These are phyloP conservation scores for Nasonia vitripennis DNA, from an alignment of 1,140 invertebrate species.

Conservation along the genomic window DNA sequence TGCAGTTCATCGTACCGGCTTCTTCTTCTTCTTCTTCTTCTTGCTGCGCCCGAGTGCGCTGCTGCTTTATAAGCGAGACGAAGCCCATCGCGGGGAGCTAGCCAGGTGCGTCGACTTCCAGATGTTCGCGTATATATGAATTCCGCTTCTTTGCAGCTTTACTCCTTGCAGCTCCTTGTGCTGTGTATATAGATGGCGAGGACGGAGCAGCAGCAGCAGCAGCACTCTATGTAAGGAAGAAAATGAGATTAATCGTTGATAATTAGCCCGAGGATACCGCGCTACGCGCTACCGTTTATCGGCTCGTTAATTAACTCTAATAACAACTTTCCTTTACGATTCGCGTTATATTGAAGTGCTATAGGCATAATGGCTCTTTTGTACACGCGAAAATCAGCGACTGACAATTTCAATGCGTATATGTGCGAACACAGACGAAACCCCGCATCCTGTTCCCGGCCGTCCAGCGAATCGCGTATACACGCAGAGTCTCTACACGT, in stretches of 20 bases:
- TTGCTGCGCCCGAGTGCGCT: not conserved
- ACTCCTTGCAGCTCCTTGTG: not conserved
- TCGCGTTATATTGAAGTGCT: too few relatives aligned
- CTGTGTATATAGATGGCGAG: too few relatives aligned
- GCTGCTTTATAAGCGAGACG: not conserved
- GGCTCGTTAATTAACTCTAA: too few relatives aligned
- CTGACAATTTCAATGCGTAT: not conserved
- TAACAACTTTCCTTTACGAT: not conserved
- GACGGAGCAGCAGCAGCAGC: too few relatives aligned
- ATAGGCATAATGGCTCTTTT: too few relatives aligned
- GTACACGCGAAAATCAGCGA: not conserved
- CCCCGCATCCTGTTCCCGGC: not conserved
- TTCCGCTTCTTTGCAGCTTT: not conserved
- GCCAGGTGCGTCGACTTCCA: conserved; percentile 34
- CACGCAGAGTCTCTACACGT: not conserved
- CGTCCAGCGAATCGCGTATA: not conserved
- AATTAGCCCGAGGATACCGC: not conserved
- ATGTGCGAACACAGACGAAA: not conserved
- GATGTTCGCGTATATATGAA: not conserved
- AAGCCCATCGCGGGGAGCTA: not conserved
- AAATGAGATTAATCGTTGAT: not conserved
- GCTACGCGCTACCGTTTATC: too few relatives aligned
- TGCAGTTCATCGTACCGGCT: conserved; percentile 8
- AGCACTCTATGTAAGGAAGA: not conserved
- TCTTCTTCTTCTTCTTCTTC: not conserved